Base-by-base conservation (phyloP, 2,888 invertebrate species). In the Disparrhopalites patrizii region DNA sequence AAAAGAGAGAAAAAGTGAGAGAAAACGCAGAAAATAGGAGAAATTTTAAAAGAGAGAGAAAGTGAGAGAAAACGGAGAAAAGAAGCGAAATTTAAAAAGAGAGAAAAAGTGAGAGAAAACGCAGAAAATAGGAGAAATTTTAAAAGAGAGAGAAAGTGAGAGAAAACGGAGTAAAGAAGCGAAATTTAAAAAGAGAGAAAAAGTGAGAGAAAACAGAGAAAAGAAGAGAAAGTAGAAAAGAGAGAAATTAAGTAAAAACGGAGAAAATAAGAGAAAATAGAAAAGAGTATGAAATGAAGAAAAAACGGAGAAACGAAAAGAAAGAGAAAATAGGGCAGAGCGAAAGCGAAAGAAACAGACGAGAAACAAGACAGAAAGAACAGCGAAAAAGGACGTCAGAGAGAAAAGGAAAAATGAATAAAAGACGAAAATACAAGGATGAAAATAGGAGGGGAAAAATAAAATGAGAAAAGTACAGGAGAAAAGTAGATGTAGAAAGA, bases 161-260 rank as follows among this genome's bases (percentile, higher is more conserved):
- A 52, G 15, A 28, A n/a, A n/a, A 51, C 10, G 51, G 51, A 23
- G 20, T 10, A 23, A 51, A 23, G 23, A 52, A 30, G 52, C 28
- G 52, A 18, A 28, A 52, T 52, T 52, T 52, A 28, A n/a, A 10
- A 23, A 52, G 52, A 27, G 56, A 36, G 20, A n/a, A 20, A 30
- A 33, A 18, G 50, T 23, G 61, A 61, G 51, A 8, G 28, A 27
- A 8, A 57, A 25, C 20, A 33, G 25, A 23, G 20, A 15, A 25
- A 40, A 25, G 28, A n/a, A 25, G 43, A 38, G 57, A 23, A 2
- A 25, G 25, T 15, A 52, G 27, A 52, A 25, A 31, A 55, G 55
- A 55, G 30, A 55, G 28, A 27, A 25, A 10, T 25, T 8, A n/a
- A 61, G 51, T 5, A 20, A 27, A 8, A 57, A 25, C 20, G 13